These are phyloP conservation scores for Ceyx cyanopectus DNA, from an alignment of 2,113 vertebrate genomes.

Conservation along the genomic window DNA sequence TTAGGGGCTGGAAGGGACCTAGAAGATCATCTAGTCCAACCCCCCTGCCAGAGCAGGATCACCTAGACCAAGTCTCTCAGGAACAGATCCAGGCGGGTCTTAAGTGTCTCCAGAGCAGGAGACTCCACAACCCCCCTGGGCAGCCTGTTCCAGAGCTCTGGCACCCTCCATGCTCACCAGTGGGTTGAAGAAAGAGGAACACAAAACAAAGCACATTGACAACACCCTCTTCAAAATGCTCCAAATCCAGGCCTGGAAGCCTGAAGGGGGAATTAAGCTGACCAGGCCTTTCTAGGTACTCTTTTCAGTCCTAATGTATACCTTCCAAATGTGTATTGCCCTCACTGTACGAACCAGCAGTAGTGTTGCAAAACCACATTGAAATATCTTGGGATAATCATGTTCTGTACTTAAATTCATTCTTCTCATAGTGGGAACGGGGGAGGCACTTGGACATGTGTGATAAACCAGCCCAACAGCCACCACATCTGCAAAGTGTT, in stretches of 20 bases:
- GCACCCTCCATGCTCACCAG: not conserved
- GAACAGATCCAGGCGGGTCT: too few relatives aligned
- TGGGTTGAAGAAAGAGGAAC: not conserved
- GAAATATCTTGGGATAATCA: not conserved
- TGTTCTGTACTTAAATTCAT: not conserved
- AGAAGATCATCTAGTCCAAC: too few relatives aligned
- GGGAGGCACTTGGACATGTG: not conserved
- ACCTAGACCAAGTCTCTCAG: too few relatives aligned
- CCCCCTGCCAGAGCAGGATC: too few relatives aligned
- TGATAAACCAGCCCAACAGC: not conserved
- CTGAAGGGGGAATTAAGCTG: not conserved
- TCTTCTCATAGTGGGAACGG: not conserved
- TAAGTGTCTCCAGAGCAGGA: too few relatives aligned
- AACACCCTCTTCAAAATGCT: not conserved
- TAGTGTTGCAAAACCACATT: not conserved
- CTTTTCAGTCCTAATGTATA: not conserved
- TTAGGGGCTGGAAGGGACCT: too few relatives aligned
- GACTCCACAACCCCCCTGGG: too few relatives aligned
- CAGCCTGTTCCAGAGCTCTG: too few relatives aligned
- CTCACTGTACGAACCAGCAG: not conserved
- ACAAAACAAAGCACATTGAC: not conserved
- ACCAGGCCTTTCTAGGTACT: accelerated
- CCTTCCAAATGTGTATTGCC: not conserved
- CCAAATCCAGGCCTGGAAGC: not conserved
- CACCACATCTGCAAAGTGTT: not conserved